Evolutionary conservation across 2,797 vertebrate species (phyloP).

Genomic region (Catamblyrhynchus diadema): DNA sequence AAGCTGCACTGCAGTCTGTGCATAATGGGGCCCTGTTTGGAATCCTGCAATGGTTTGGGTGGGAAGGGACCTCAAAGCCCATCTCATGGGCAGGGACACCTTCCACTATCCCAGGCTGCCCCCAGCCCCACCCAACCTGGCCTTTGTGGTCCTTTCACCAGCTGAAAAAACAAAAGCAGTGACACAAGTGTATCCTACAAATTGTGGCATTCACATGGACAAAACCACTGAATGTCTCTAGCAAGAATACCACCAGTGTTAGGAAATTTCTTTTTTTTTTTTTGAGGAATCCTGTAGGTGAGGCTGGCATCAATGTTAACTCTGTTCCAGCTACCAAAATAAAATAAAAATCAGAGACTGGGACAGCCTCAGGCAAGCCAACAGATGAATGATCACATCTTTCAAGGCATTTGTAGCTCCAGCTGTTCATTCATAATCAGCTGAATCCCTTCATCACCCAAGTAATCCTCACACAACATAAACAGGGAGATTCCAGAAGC

Average conservation of each 20-base stretch:
- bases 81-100: not conserved
- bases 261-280: not conserved
- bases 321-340: not conserved
- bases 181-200: rapidly evolving
- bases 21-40: not conserved
- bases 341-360: not conserved
- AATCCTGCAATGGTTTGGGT: not conserved
- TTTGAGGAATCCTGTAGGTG: not conserved
- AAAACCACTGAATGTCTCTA: not conserved
- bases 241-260: not conserved
- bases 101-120: not conserved
- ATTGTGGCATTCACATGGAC: not conserved
- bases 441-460: not conserved
- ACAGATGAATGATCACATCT: not conserved
- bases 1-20: not conserved
- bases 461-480: not conserved
- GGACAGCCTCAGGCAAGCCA: not conserved
- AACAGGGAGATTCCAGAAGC: not conserved
- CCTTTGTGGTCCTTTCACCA: not conserved
- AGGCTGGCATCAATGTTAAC: not conserved
- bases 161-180: not conserved
- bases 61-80: not conserved
- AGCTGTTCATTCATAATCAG: not conserved
- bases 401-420: not conserved
- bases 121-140: not conserved